Conservation (phyloP, 1,140 invertebrate genomes). For the Piezodorus guildinii region DNA sequence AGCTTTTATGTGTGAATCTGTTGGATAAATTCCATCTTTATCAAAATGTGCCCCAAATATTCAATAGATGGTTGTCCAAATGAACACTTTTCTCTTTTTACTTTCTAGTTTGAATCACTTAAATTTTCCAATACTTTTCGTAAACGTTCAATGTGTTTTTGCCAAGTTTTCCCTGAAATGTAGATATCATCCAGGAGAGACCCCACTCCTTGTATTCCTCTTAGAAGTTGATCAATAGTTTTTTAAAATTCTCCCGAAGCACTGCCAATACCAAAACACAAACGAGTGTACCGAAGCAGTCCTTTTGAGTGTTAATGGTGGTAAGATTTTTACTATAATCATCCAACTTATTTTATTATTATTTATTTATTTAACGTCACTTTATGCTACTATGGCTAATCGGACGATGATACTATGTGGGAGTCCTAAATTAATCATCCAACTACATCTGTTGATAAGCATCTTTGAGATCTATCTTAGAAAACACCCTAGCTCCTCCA, state of each 20-base stretch:
- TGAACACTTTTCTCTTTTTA: background rate
- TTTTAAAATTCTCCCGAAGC: slow-evolving; percentile 4
- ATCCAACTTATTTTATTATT: no score
- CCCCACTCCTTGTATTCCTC: slow-evolving; percentile 7
- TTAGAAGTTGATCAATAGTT: slow-evolving; percentile 4
- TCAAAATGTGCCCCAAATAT: slow-evolving; percentile 13
- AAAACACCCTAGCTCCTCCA: background rate
- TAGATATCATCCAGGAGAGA: slow-evolving; percentile 21
- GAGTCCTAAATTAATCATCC: background rate
- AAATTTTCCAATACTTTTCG: slow-evolving; percentile 10
- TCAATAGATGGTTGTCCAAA: background rate
- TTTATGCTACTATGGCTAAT: no score
- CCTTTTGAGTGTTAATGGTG: slow-evolving; percentile 13
- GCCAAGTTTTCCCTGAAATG: background rate
- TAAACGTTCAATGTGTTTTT: no score
- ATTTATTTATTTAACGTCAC: no score
- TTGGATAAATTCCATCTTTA: background rate
- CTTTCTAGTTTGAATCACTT: background rate
- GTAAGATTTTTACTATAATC: no score
- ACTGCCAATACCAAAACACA: slow-evolving; percentile 2
- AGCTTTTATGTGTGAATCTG: background rate
- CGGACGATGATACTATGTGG: no score
- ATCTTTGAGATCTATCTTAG: slow-evolving; percentile 10
- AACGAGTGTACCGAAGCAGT: slow-evolving; percentile 4
- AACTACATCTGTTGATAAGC: slow-evolving; percentile 13